Percentiles rank a stretch among this genome's conserved stretches.
phyloP scores from a whole-genome alignment of 2,888 invertebrate genomes.

The Elmis aenea region DNA sequence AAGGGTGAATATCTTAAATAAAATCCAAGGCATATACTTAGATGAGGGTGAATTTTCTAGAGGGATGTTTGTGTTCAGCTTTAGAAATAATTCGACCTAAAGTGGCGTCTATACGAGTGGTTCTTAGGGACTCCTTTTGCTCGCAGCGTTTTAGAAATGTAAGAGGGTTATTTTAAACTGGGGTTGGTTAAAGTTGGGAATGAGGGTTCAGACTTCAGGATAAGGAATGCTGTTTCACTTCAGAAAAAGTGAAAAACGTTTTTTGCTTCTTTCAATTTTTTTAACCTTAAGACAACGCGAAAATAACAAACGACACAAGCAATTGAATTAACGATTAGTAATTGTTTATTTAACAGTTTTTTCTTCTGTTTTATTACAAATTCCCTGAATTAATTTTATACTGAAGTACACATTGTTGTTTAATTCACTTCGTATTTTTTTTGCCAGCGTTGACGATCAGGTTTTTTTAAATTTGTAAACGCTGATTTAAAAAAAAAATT shows the following conservation, averaged over 20 bases:
- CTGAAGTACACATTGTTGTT: too few species aligned
- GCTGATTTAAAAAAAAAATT: too few species aligned
- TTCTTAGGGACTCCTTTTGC: constrained; percentile 16
- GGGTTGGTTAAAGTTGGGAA: constrained; percentile 38
- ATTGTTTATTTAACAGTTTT: too few species aligned
- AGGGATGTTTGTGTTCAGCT: constrained; percentile 38
- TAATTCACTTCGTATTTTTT: too few species aligned
- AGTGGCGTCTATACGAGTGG: constrained; percentile 20
- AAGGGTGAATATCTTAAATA: constrained; percentile 41
- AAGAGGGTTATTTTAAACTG: constrained; percentile 40
- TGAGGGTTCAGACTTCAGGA: constrained; percentile 40
- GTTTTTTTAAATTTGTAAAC: too few species aligned
- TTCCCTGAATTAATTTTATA: too few species aligned
- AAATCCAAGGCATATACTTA: constrained; percentile 41
- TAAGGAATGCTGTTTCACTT: constrained; percentile 31
- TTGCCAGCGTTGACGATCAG: too few species aligned
- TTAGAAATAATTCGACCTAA: constrained; percentile 23
- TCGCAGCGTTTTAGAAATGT: constrained; percentile 21
- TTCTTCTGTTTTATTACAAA: too few species aligned
- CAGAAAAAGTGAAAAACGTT: constrained; percentile 9
- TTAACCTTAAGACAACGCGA: background rate
- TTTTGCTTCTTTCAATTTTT: too few species aligned
- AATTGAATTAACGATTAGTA: too few species aligned
- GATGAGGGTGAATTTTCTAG: constrained; percentile 41
- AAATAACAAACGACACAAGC: too few species aligned